Percentiles rank a stretch among this genome's conserved stretches.
Evolutionary conservation across 2,797 vertebrate species (phyloP).

Genomic region (Petrocephalus sullivani): DNA sequence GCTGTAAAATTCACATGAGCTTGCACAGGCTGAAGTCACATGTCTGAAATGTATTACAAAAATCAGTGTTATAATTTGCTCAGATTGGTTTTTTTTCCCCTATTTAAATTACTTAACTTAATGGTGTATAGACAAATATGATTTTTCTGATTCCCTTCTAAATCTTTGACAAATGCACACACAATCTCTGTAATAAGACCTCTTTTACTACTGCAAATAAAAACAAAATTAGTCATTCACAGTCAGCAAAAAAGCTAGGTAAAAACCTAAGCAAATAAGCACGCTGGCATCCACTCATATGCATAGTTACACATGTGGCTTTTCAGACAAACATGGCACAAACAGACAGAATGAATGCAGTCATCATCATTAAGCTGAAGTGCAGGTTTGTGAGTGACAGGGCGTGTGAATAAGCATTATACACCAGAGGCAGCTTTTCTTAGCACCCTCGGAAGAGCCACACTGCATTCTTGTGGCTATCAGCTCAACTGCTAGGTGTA

Average conservation of each 20-base stretch:
- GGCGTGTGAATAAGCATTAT: not conserved
- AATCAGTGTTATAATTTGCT: not conserved
- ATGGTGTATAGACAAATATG: not conserved
- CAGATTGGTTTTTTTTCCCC: not conserved
- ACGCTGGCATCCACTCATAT: not conserved
- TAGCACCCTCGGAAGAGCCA: not conserved
- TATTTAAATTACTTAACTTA: not conserved
- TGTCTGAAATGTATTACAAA: not conserved
- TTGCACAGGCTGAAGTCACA: not conserved
- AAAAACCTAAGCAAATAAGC: not conserved
- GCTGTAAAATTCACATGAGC: not conserved
- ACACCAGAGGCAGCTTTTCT: not conserved
- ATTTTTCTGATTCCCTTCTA: not conserved
- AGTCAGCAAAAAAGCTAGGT: not conserved
- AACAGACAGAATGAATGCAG: not conserved
- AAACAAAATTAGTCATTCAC: not conserved
- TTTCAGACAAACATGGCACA: not conserved
- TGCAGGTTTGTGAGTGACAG: not conserved
- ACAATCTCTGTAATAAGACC: not conserved
- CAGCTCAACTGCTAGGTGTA: conserved; percentile 12
- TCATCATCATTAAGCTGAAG: not conserved
- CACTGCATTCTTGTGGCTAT: conserved; percentile 27
- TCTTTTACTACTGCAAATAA: not conserved
- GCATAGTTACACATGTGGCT: not conserved
- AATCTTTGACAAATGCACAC: not conserved